Conservation (phyloP, 1,140 invertebrate species). For the Drosophila pandora region DNA sequence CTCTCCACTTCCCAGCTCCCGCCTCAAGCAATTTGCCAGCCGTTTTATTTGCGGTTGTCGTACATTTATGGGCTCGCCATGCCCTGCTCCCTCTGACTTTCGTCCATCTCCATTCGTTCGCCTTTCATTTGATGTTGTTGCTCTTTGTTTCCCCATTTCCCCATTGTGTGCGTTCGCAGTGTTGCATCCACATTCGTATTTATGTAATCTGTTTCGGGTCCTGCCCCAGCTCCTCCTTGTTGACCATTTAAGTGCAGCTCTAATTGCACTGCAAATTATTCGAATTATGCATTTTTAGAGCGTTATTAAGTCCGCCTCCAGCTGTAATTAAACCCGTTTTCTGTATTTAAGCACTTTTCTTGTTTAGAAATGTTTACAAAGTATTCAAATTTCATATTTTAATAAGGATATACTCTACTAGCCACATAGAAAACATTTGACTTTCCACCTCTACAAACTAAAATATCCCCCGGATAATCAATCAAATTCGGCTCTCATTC, state of each 20-base stretch:
- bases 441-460: not conserved
- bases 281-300: conserved; percentile 55
- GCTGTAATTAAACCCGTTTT: conserved; percentile 17
- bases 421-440: not conserved
- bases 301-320: not conserved
- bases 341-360: not conserved
- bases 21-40: conserved; percentile 68
- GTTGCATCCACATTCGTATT: conserved; percentile 49
- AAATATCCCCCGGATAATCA: conserved; percentile 16
- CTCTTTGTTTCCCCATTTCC: conserved; percentile 25
- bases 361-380: no score
- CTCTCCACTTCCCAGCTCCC: conserved; percentile 13
- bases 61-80: conserved; percentile 61
- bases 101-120: conserved; percentile 9
- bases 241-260: conserved; percentile 77
- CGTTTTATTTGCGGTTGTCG: conserved; percentile 80
- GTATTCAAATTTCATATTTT: not conserved
- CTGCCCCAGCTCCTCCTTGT: conserved; percentile 69
- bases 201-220: conserved; percentile 66
- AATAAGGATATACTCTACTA: no score
- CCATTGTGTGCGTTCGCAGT: conserved; percentile 6
- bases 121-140: conserved; percentile 23
- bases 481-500: conserved; percentile 11
- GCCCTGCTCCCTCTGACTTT: conserved; percentile 8
- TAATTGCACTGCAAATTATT: conserved; percentile 74